Percentiles rank a stretch among this genome's conserved stretches.
Conservation (phyloP, 2,113 vertebrate species). For the Atlantisia rogersi region DNA sequence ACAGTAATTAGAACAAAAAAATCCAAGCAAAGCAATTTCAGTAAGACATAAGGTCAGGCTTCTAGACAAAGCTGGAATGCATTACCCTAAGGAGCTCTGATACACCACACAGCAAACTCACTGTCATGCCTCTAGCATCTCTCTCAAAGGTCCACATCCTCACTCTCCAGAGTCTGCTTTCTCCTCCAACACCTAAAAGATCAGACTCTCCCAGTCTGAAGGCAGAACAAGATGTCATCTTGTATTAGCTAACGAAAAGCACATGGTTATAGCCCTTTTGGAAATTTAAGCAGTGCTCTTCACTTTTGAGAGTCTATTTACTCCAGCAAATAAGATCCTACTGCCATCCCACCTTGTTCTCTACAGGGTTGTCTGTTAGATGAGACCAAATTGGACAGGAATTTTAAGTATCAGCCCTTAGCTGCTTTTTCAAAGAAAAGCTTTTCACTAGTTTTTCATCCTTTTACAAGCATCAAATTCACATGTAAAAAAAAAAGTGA, state of each 20-base stretch:
- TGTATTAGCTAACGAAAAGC: not conserved
- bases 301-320: not conserved
- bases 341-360: not conserved
- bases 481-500: not conserved
- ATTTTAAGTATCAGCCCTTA: not conserved
- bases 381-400: not conserved
- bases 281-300: not conserved
- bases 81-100: not conserved
- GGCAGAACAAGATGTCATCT: not conserved
- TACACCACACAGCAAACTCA: not conserved
- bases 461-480: not conserved
- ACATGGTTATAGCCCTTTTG: accelerated
- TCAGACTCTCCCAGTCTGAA: not conserved
- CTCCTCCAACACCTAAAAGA: not conserved
- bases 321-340: not conserved
- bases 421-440: not conserved
- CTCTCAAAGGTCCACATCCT: not conserved
- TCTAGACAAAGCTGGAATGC: not conserved
- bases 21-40: not conserved
- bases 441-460: not conserved
- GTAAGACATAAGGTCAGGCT: not conserved
- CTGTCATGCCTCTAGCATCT: not conserved
- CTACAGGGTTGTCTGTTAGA: not conserved
- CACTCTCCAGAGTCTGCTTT: not conserved
- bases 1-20: not conserved